Base-by-base conservation (phyloP, 2,797 vertebrate genomes). In the Microctenopoma lineatum region DNA sequence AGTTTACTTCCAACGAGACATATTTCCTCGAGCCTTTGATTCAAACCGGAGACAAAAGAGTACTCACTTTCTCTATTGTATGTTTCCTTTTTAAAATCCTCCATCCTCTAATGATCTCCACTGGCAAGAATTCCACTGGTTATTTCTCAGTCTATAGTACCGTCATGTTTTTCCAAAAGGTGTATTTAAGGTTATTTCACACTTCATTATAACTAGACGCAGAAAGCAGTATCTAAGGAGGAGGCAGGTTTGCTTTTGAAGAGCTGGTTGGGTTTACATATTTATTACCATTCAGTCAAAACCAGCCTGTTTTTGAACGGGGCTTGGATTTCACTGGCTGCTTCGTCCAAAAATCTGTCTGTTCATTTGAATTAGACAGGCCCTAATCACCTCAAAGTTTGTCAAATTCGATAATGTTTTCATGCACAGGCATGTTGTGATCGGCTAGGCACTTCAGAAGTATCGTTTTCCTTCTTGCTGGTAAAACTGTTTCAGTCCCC, bases 1-100 rank as follows among this genome's bases (percentile, higher is more conserved):
- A 85, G 87, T 93, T 92, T 89, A 91, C 86, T 90, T 91, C 88
- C 89, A 92, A 87, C 74, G 54, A 88, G 86, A 90, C 89, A 88
- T 90, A 93, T 93, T 94, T 92, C 92, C 79, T 66, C 90, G 90
- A 88, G 80, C 79, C 82, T 90, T 90, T 92, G 91, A 94, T 93
- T 93, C 82, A 85, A 93, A 92, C 86, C 91, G 93, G 91, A 92
- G 79, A 89, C 86, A 77, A 91, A 86, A 51, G 47, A 75, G 70
- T 58, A 77, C 54, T 85, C 77, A 81, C 58, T 74, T 59, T 80
- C 48, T 70, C 64, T 46, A 63, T 77, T 27, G 5, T 61, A 18
- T 66, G 41, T 78, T 78, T 66, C 54, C 41, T 69, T 77, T 81
- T 83, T 26, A 70, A 72, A 77, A 69, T 69, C 50, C 60, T 80